Evolutionary conservation across 2,888 invertebrate genomes (phyloP).

Genomic region (Idaea straminata): DNA sequence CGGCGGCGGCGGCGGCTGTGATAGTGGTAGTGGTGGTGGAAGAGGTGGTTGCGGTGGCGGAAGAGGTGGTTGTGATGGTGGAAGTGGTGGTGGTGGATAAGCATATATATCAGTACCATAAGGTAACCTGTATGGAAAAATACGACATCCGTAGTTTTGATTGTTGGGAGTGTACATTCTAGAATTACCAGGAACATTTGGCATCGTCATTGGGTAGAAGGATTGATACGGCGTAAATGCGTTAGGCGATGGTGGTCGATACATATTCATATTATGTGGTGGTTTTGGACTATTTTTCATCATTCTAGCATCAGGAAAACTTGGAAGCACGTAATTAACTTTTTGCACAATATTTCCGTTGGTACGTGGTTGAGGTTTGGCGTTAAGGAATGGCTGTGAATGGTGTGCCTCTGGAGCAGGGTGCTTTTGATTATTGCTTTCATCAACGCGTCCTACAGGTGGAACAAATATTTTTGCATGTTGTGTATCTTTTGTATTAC

Average conservation of each 20-base stretch:
- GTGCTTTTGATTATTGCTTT: not conserved
- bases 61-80: slow-evolving; percentile 4
- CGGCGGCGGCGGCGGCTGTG: slow-evolving; percentile 16
- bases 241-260: slow-evolving; percentile 1
- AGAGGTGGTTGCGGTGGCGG: slow-evolving; percentile 7
- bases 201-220: not conserved
- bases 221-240: not conserved
- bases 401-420: not conserved
- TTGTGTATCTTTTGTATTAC: not conserved
- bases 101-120: not conserved
- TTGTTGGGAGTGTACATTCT: not conserved
- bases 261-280: not conserved
- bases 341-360: not conserved
- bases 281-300: not conserved
- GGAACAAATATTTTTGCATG: too few species aligned
- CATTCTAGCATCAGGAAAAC: not conserved
- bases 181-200: not conserved
- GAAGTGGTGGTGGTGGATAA: not conserved
- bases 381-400: not conserved
- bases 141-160: not conserved
- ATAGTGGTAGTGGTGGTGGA: slow-evolving; percentile 13
- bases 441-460: not conserved
- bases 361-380: not conserved
- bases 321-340: not conserved
- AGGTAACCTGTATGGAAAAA: not conserved